Evolutionary conservation across 1,140 invertebrate species (phyloP), one percentile per base, ranked within the genome.

Genomic region (Dufourea novaeangliae): DNA sequence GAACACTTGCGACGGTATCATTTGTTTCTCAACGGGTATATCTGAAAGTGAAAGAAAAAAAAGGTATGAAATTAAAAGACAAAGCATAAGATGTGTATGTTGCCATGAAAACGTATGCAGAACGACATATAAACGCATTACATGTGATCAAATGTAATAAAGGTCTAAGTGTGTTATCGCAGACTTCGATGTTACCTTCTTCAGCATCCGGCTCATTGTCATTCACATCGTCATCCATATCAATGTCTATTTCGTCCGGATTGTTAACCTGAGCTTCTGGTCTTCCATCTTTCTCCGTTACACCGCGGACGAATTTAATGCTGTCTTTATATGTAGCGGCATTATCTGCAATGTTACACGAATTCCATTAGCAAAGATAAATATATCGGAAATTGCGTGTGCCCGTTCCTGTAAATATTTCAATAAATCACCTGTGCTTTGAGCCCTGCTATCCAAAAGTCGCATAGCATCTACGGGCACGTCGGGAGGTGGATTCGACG

Each of bases 221-320:
- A n/a, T 95, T 94, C 11, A 95, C 94, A 27, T 95, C 95, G 52
- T 95, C 95, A 50, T 96, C 95, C 70, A 93, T 93, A 78, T 97
- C 97, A 89, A 99, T 96, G 88, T 98, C 94, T 89, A 99, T 98
- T 93, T 99, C 98, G 93, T 98, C 98, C 22, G 98, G 98, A 95
- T 99, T 99, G 44, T 95, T 93, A 1, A 97, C 95, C 80, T 93
- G 92, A 2, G 92, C 93, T 84, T 95, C 94, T 80, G 94, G 93
- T 68, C 93, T 95, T 74, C 94, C 94, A 83, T 97, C 95, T 34
- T 96, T 96, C 93, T 96, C 96, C n/a, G 96, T 98, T 91, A 96
- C 96, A 78, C 97, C 97, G 82, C 96, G 94, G 50, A 97, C 96
- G 93, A 97, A 98, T 90, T 96, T 93, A 85, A 98, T 97, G 87